phyloP scores from a whole-genome alignment of 2,797 vertebrate species.

The Rhinogobio ventralis region DNA sequence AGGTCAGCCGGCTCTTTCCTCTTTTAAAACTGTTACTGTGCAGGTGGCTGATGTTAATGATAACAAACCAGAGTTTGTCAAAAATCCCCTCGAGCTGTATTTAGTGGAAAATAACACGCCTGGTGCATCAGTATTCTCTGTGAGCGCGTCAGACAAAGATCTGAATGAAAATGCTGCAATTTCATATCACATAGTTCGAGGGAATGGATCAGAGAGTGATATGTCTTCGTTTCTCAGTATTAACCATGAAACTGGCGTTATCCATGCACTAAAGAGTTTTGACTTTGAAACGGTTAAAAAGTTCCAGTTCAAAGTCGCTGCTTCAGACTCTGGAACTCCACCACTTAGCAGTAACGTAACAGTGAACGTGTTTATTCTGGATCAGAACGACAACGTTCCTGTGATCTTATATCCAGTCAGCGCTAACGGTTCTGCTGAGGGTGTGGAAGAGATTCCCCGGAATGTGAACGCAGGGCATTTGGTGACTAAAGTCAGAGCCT shows the following conservation, averaged over 20 bases:
- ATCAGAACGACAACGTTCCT: constrained; percentile 71
- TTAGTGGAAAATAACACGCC: constrained; percentile 79
- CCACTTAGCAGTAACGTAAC: not conserved
- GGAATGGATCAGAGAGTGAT: constrained; percentile 35
- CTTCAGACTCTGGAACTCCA: not conserved
- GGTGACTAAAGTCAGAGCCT: constrained; percentile 65
- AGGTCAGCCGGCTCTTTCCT: constrained; percentile 72
- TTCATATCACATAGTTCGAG: constrained; percentile 53
- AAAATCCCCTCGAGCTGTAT: constrained; percentile 76
- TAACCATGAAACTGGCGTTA: constrained; percentile 73
- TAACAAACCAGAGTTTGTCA: constrained; percentile 76
- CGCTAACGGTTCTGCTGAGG: constrained; percentile 57
- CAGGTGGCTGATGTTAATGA: constrained; percentile 80
- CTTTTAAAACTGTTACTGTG: constrained; percentile 68
- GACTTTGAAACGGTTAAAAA: constrained; percentile 77
- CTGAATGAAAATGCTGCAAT: constrained; percentile 56
- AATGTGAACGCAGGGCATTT: constrained; percentile 60
- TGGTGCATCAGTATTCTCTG: constrained; percentile 56
- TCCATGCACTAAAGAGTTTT: constrained; percentile 77
- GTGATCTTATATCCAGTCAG: constrained; percentile 40
- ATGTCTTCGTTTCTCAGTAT: constrained; percentile 61
- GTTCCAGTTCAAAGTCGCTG: constrained; percentile 72
- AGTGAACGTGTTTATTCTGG: constrained; percentile 64
- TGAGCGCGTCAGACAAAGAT: constrained; percentile 59
- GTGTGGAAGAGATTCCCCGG: constrained; percentile 42